Conservation (phyloP, 2,113 vertebrate genomes). For the Eudorcas thomsonii region DNA sequence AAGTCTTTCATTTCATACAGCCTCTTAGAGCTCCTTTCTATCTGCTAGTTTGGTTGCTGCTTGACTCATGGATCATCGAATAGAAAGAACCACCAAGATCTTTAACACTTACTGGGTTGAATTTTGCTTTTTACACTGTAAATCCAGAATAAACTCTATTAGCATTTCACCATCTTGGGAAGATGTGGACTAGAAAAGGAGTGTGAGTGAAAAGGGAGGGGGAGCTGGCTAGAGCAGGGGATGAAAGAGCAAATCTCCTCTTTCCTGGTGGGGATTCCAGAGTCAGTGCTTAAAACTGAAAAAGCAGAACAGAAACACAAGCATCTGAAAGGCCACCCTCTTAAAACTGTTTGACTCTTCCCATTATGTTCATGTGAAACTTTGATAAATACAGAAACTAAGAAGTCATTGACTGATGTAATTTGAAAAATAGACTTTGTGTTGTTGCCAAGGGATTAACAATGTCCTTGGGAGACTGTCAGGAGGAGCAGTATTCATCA, state of each 20-base stretch:
- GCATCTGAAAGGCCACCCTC: not conserved
- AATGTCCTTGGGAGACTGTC: not conserved
- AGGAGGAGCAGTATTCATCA: not conserved
- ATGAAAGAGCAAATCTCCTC: not conserved
- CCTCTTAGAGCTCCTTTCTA: not conserved
- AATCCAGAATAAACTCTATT: not conserved
- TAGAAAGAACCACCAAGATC: not conserved
- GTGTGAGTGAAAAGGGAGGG: rapidly evolving
- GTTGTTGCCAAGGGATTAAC: not conserved
- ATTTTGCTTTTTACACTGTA: not conserved
- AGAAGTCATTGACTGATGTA: not conserved
- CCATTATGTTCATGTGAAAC: not conserved
- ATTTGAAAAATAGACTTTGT: not conserved
- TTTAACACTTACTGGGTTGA: not conserved
- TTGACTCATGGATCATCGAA: not conserved
- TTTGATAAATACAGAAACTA: not conserved
- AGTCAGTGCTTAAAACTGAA: not conserved
- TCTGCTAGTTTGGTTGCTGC: not conserved
- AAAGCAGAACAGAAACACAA: not conserved
- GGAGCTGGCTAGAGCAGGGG: not conserved
- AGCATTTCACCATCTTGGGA: not conserved
- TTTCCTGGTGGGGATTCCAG: not conserved
- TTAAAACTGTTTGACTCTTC: not conserved
- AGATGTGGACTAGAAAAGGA: not conserved
- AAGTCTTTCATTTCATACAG: not conserved